Evolutionary conservation across 2,113 vertebrate species (phyloP), one percentile per base, ranked within the genome.

Genomic region (Megalops atlanticus): DNA sequence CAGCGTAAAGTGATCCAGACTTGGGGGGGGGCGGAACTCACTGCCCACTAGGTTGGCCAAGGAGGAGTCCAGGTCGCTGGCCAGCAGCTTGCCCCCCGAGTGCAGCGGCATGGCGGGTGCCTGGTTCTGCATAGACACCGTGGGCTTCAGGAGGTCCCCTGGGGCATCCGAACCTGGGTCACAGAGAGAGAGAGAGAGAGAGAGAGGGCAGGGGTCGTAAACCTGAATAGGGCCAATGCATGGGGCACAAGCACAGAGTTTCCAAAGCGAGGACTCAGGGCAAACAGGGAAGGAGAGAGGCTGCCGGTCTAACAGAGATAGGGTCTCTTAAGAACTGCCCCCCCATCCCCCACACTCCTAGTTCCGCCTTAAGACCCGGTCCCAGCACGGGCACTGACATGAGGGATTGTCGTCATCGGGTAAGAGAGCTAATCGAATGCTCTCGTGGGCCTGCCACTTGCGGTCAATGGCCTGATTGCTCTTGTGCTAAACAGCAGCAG

Each of bases 11-110:
- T n/a, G n/a, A n/a, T n/a, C n/a, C 16, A 77, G 0, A 39, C 16
- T 54, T 14, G 45, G 21, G 12, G 27, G 74, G 74, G 40, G 39
- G 36, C 69, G 41, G 24, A 33, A 92, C 93, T 95, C 92, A 99
- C 96, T 97, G 89, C 95, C 95, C 87, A 97, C 93, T 12, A 97
- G 92, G 88, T 95, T 96, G 85, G 95, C 94, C 90, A 97, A 92
- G 78, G 96, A 97, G 14, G 94, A 94, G 87, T 97, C 95, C 0
- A 96, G 91, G 86, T 96, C 95, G 54, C 91, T 95, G 87, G 93
- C 95, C 84, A 95, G 84, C 87, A 95, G 94, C 87, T 93, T 95
- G 83, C 90, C 91, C 11, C 89, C 92, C 83, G 93, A 94, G 81
- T 95, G 92, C 83, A 82, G 85, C 24, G 83, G 87, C 89, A 40